Base-by-base conservation (phyloP, 1,140 invertebrate genomes). In the Dysdera silvatica region DNA sequence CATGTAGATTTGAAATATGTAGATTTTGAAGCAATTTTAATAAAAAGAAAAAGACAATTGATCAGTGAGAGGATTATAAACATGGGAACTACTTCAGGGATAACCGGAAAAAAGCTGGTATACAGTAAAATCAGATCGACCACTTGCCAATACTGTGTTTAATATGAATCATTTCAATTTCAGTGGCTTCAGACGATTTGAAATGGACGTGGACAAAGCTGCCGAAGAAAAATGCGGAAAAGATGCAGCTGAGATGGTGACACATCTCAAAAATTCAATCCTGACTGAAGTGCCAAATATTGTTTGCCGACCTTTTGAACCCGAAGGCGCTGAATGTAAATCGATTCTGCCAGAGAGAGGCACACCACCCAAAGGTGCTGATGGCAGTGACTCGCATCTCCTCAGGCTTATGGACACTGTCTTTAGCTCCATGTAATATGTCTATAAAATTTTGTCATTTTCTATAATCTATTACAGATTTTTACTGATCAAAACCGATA, bases 221-320 rank as follows among this genome's bases (percentile, higher is more conserved):
- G 56, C 61, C 6, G 23, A 8, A 1, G 33, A 28, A 8, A 66
- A 68, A 41, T 72, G 71, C 24, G 71, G 71, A n/a, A 59, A 68
- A 29, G 70, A 67, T 29, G 67, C 71, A 8, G 57, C 68, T 0
- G 52, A 61, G 8, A 69, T 68, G 51, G 33, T 58, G 35, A 20
- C 54, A 1, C 35, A 61, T n/a, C 41, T 72, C 10, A 43, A 71
- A 37, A 58, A 65, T 20, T 68, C 67, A 59, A 65, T 67, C 26
- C 37, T 60, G 3, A 67, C 68, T 10, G 48, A 68, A 23, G 35
- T 72, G 0, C 71, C 71, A 1, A 67, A 70, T 14, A 69, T 68
- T 12, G 28, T 72, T 16, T 72, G 71, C 54, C 52, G 65, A 35
- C 41, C 32, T 20, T 69, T 45, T 41, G 59, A 67, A 8, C 51